Conservation (phyloP, 2,113 vertebrate genomes). For the Megatriorchis doriae region DNA sequence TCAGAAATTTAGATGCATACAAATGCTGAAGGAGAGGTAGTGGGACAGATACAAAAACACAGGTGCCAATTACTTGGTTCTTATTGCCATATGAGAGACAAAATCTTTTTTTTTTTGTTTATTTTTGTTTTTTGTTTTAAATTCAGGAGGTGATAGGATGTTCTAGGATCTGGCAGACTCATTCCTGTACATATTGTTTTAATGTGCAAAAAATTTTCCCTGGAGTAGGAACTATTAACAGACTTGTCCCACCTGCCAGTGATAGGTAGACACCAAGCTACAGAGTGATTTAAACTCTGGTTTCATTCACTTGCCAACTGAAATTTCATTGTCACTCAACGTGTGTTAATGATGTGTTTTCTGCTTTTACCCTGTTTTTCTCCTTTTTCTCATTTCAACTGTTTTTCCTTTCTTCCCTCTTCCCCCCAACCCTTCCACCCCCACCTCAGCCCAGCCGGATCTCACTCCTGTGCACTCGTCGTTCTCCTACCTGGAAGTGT, state of each 20-base stretch:
- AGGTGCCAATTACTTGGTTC: neutral
- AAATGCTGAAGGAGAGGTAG: neutral
- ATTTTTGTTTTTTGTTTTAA: neutral
- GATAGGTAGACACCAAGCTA: neutral
- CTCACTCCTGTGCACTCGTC: neutral
- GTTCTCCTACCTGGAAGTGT: conserved; percentile 46
- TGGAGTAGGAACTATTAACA: neutral
- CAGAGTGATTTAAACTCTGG: neutral
- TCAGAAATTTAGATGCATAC: neutral
- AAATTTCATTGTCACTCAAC: neutral
- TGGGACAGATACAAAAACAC: neutral
- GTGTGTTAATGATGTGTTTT: neutral
- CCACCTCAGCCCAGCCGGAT: neutral
- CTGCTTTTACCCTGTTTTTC: neutral
- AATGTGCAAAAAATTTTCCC: neutral
- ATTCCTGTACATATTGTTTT: neutral
- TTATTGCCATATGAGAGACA: neutral
- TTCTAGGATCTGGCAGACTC: neutral
- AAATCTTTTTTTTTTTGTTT: neutral
- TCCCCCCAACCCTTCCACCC: fast-evolving
- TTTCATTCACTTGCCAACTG: neutral
- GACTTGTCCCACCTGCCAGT: neutral
- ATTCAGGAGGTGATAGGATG: neutral
- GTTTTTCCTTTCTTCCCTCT: neutral
- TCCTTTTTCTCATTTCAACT: neutral